Evolutionary conservation across 2,888 invertebrate species (phyloP), one percentile per base, ranked within the genome.

Genomic region (Drosophila helvetica): DNA sequence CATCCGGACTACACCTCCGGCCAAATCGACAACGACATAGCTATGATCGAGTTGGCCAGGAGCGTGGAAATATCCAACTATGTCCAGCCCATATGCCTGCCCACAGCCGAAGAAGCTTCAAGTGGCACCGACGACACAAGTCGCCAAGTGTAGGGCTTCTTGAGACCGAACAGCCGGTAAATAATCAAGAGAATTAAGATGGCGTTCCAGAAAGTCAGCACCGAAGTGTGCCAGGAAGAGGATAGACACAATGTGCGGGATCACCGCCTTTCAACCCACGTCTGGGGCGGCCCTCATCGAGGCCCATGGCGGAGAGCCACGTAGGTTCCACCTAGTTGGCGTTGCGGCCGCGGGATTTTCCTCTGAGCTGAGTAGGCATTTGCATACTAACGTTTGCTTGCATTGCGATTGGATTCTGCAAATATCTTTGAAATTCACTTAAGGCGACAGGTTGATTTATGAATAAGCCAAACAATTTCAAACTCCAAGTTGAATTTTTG

Each of bases 401-500:
- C 18, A 73, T n/a, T 22, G 38, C 33, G 46, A 54, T 50, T 74
- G 70, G 51, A 48, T 62, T 30, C 38, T 25, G 10, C 6, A 12
- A 5, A 70, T 2, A 10, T 25, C 7, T 25, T 25, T 25, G 7
- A 25, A 25, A 7, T 1, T 33, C 33, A 5, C 33, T 73, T 73
- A 51, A 9, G 19, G 17, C 52, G 68, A 57, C 68, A 30, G 53
- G 15, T 60, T 48, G 42, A 59, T 69, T 68, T 53, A 56, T 55
- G 57, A 67, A 58, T 70, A 60, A 54, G 60, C 25, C 27, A 8
- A 73, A 53, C 22, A 65, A 55, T 15, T 15, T 9, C 46, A 54
- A 59, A 64, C 50, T 63, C 19, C 2, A 18, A 10, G 30, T 48
- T 52, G 12, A 1, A 33, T 12, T 33, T 33, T 33, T 4, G 10